Conservation (phyloP, 2,113 vertebrate species). For the Murina feae region DNA sequence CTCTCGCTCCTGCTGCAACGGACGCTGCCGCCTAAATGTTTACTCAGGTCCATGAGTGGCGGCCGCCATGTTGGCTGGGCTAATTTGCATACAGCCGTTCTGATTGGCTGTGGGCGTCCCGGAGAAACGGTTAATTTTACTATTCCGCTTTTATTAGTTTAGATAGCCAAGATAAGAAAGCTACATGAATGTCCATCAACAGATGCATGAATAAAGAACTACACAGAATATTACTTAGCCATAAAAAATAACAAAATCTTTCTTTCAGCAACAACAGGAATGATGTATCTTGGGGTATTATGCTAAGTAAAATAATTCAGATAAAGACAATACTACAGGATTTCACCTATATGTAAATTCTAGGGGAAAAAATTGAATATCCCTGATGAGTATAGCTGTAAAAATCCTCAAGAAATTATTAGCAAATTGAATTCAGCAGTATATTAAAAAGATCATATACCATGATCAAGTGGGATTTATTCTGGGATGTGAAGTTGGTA, state of each 20-base stretch:
- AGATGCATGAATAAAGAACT: background rate
- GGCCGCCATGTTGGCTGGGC: too few species aligned
- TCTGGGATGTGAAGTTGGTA: background rate
- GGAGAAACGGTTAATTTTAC: too few species aligned
- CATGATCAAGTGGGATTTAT: background rate
- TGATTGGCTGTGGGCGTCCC: too few species aligned
- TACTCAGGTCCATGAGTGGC: too few species aligned
- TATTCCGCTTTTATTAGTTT: too few species aligned
- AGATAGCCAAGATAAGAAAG: background rate
- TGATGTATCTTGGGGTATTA: background rate
- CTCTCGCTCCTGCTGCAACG: too few species aligned
- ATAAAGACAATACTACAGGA: too few species aligned
- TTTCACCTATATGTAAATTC: too few species aligned
- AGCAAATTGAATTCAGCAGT: background rate
- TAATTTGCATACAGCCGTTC: too few species aligned
- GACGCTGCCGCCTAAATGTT: too few species aligned
- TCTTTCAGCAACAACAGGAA: background rate
- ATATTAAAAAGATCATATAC: background rate
- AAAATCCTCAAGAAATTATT: background rate
- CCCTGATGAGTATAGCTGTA: background rate
- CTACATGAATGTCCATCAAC: background rate
- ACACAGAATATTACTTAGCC: background rate
- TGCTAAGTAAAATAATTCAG: background rate
- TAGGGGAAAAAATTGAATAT: background rate
- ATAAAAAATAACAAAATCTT: background rate